Conservation (phyloP, 2,113 vertebrate genomes). For the pig (Sus scrofa) region T2T-Sscrofa CM000824.6:104011501-104012000, state of each 20-base stretch:
- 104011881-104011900: background rate
- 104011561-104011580: background rate
- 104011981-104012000: background rate
- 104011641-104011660: background rate
- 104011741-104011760: background rate
- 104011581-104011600: background rate
- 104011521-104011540: background rate
- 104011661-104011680: background rate
- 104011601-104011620: background rate
- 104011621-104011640: background rate
- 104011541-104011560: background rate
- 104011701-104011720: background rate
- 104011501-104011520: background rate
- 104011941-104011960: conserved; percentile 12
- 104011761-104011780: background rate
- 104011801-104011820: background rate
- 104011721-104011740: background rate
- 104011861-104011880: background rate
- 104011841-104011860: background rate
- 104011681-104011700: background rate
- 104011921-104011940: background rate
- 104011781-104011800: background rate
- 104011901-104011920: conserved; percentile 4
- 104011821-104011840: background rate
- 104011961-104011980: conserved; percentile 17